Percentiles rank a stretch among this genome's conserved stretches.
These are phyloP conservation scores for Stenichneumon culpator DNA, from an alignment of 2,888 invertebrate genomes.

Conservation along the genomic window DNA sequence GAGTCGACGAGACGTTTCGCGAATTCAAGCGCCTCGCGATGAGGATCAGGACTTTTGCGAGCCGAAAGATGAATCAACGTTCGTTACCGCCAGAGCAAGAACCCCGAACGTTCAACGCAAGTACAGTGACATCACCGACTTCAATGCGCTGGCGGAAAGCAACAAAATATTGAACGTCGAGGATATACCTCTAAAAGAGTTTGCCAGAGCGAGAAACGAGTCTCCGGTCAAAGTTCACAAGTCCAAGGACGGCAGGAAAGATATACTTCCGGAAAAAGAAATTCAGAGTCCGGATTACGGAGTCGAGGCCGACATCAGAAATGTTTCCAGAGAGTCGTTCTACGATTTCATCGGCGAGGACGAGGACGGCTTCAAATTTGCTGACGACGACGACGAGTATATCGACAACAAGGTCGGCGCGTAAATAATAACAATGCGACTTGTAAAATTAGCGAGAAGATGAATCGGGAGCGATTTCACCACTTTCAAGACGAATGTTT, in stretches of 20 bases:
- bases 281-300: conserved; percentile 79
- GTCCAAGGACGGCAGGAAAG: conserved; percentile 70
- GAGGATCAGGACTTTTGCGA: conserved; percentile 65
- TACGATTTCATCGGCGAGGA: conserved; percentile 79
- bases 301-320: conserved; percentile 76
- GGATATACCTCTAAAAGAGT: conserved; percentile 80
- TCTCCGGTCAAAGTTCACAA: conserved; percentile 77
- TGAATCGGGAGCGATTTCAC: not conserved
- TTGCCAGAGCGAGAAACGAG: conserved; percentile 74
- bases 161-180: conserved; percentile 64
- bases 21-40: conserved; percentile 40
- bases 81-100: conserved; percentile 52
- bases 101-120: conserved; percentile 70
- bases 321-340: conserved; percentile 77
- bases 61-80: conserved; percentile 59
- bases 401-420: conserved; percentile 79
- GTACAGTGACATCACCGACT: conserved; percentile 70
- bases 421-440: conserved; percentile 64
- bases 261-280: conserved; percentile 71
- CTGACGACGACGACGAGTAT: conserved; percentile 82
- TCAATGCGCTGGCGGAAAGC: conserved; percentile 68
- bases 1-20: conserved; percentile 40
- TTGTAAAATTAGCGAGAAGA: conserved; percentile 3
- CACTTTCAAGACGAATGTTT: conserved; percentile 17
- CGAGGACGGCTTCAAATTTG: conserved; percentile 81